These are phyloP conservation scores for Marmota flaviventris DNA, from an alignment of 2,113 vertebrate species.

Conservation along the genomic window DNA sequence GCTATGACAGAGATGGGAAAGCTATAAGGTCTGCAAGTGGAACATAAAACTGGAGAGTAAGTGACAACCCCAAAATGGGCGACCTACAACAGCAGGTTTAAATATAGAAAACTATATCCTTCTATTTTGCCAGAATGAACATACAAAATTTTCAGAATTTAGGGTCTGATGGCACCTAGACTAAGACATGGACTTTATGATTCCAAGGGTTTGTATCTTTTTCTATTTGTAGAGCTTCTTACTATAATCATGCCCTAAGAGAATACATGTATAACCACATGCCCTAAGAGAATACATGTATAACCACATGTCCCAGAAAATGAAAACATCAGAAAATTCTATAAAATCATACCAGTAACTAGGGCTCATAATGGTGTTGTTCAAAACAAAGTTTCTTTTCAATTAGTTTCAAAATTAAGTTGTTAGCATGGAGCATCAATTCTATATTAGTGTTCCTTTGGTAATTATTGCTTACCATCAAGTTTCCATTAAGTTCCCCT, in stretches of 20 bases:
- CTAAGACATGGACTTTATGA: background rate
- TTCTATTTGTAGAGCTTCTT: constrained; percentile 11
- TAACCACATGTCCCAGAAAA: background rate
- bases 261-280: background rate
- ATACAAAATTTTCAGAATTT: background rate
- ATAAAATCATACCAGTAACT: constrained; percentile 39
- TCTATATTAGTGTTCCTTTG: constrained; percentile 33
- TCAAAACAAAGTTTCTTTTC: constrained; percentile 64
- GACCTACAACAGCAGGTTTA: background rate
- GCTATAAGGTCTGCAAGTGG: background rate
- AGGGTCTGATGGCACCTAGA: background rate
- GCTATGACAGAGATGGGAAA: background rate
- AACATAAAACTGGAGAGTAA: background rate
- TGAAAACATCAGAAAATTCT: constrained; percentile 32
- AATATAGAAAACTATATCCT: background rate
- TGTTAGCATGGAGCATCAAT: constrained; percentile 52
- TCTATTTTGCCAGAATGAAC: background rate
- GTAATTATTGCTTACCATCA: constrained; percentile 60
- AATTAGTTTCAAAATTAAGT: constrained; percentile 73
- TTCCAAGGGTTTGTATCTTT: background rate
- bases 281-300: background rate
- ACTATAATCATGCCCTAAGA: background rate
- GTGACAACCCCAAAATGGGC: background rate
- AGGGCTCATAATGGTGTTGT: background rate
- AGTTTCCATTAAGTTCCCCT: constrained; percentile 61